Conservation (phyloP, 2,888 invertebrate species). For the Drosophila austrosaltans region DNA sequence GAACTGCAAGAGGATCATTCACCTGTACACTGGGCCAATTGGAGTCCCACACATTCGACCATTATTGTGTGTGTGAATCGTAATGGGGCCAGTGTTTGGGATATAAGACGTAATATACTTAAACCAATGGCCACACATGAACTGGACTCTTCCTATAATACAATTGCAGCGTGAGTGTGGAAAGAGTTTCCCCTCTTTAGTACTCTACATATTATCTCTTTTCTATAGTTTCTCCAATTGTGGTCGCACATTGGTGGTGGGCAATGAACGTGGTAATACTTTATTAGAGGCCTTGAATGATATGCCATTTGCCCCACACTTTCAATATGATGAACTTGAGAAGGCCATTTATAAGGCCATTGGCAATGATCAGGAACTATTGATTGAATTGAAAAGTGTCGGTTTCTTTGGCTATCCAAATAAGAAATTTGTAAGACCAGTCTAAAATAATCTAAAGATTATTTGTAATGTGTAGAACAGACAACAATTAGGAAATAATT, state of each 20-base stretch:
- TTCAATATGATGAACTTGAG: conserved; percentile 87
- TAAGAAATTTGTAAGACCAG: conserved; percentile 32
- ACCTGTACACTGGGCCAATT: conserved; percentile 86
- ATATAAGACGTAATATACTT: conserved; percentile 89
- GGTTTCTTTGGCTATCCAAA: conserved; percentile 81
- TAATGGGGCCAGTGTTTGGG: conserved; percentile 90
- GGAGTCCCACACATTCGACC: conserved; percentile 90
- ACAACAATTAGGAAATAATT: too few relatives aligned
- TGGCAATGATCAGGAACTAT: conserved; percentile 86
- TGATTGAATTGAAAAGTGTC: conserved; percentile 86
- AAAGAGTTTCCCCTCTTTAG: neutral
- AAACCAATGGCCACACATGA: conserved; percentile 84
- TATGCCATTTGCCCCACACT: conserved; percentile 89
- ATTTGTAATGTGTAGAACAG: neutral
- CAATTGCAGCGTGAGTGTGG: conserved; percentile 64
- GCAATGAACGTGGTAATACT: conserved; percentile 88
- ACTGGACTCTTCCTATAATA: conserved; percentile 72
- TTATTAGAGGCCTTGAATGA: conserved; percentile 88
- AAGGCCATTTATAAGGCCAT: conserved; percentile 87
- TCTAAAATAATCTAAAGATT: neutral
- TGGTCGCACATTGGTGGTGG: conserved; percentile 88
- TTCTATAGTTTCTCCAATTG: conserved; percentile 86
- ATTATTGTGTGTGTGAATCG: conserved; percentile 88
- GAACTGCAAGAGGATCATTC: conserved; percentile 83
- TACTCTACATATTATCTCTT: neutral